Evolutionary conservation across 2,113 vertebrate species (phyloP).

Genomic region (Lepisosteus oculatus): DNA sequence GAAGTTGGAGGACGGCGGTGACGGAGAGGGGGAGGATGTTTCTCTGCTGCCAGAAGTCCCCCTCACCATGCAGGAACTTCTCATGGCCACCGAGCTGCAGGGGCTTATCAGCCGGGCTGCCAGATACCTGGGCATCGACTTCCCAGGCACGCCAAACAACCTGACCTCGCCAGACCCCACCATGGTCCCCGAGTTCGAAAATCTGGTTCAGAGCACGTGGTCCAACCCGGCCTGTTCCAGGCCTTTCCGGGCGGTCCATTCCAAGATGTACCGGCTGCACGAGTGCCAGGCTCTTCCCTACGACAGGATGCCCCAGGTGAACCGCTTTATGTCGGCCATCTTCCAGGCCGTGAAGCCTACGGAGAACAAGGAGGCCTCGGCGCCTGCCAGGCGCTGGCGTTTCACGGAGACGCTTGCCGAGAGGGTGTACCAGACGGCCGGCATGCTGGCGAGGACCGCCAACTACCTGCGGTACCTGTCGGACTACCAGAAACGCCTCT

Average conservation of each 20-base stretch:
- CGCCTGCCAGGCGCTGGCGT: conserved; percentile 24
- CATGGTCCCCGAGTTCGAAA: conserved; percentile 40
- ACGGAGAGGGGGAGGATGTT: conserved; percentile 6
- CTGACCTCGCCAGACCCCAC: conserved; percentile 16
- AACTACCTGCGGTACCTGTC: conserved; percentile 44
- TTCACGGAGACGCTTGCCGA: conserved; percentile 33
- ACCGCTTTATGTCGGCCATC: conserved; percentile 38
- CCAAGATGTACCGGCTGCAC: conserved; percentile 38
- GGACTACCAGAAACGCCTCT: conserved; percentile 35
- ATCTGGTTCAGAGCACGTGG: conserved; percentile 37
- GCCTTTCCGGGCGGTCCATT: conserved; percentile 29
- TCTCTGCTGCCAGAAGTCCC: conserved; percentile 6
- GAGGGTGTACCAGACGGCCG: conserved; percentile 36
- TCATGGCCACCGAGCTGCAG: conserved; percentile 30
- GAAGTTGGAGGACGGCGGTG: conserved; percentile 5
- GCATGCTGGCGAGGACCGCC: conserved; percentile 40
- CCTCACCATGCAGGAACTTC: conserved; percentile 27
- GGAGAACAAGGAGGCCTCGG: conserved; percentile 15
- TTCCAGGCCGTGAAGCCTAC: conserved; percentile 36
- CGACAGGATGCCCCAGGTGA: conserved; percentile 38
- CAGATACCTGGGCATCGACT: conserved; percentile 29
- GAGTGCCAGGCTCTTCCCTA: conserved; percentile 35
- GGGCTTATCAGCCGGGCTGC: conserved; percentile 33
- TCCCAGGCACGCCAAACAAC: conserved; percentile 16
- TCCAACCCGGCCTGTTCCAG: conserved; percentile 34